A percentile compares a stretch with the other conserved stretches of the same genome.
Conservation (phyloP, 2,888 invertebrate species). For the Agriopis aurantiaria region DNA sequence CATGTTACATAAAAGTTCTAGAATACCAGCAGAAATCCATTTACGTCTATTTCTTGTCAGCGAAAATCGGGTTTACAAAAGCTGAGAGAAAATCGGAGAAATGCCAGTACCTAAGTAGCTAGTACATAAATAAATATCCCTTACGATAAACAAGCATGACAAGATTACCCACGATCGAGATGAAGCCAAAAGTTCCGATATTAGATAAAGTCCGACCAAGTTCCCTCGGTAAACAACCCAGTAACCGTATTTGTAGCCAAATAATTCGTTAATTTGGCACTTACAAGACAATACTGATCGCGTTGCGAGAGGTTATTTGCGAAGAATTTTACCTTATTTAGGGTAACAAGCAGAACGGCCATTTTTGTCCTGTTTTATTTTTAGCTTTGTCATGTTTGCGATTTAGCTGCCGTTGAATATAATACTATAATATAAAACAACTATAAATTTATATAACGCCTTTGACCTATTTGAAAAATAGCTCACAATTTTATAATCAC, state of each 20-base stretch:
- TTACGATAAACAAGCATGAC: constrained; percentile 21
- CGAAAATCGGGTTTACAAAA: background rate
- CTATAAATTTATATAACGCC: too few species aligned
- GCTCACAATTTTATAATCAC: too few species aligned
- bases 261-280: constrained; percentile 35
- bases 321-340: constrained; percentile 20
- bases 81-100: background rate
- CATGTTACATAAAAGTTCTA: too few species aligned
- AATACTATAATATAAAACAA: background rate
- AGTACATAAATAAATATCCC: constrained; percentile 8
- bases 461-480: too few species aligned
- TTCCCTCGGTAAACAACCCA: constrained; percentile 25
- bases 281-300: constrained; percentile 29
- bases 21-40: too few species aligned
- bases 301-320: constrained; percentile 18
- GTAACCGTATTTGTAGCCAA: constrained; percentile 23
- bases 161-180: constrained; percentile 15
- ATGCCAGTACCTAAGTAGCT: background rate
- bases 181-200: constrained; percentile 25
- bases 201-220: constrained; percentile 31
- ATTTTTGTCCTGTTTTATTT: constrained; percentile 4
- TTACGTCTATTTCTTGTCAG: too few species aligned
- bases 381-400: background rate
- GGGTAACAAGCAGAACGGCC: constrained; percentile 7
- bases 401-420: background rate